Conservation (phyloP, 1,140 invertebrate genomes). For the Caenorhabditis elegans region WBcel235 BX284604.4:9653501-9654000, state of each 20-base stretch:
- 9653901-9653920: too few relatives aligned
- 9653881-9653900: too few relatives aligned
- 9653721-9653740: not conserved
- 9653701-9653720: not conserved
- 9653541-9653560: not conserved
- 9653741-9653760: not conserved
- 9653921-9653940: too few relatives aligned
- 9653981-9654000: not conserved
- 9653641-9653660: not conserved
- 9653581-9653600: constrained; percentile 19
- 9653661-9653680: not conserved
- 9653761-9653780: not conserved
- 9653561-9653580: constrained; percentile 17
- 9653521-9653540: too few relatives aligned
- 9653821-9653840: too few relatives aligned
- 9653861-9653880: too few relatives aligned
- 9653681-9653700: not conserved
- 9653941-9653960: too few relatives aligned
- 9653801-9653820: not conserved
- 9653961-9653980: too few relatives aligned
- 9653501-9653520: too few relatives aligned
- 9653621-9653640: not conserved
- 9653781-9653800: not conserved
- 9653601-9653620: constrained; percentile 12
- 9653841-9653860: too few relatives aligned